Base-by-base conservation (phyloP, 2,888 invertebrate species). In the Oscheius sp. region DNA sequence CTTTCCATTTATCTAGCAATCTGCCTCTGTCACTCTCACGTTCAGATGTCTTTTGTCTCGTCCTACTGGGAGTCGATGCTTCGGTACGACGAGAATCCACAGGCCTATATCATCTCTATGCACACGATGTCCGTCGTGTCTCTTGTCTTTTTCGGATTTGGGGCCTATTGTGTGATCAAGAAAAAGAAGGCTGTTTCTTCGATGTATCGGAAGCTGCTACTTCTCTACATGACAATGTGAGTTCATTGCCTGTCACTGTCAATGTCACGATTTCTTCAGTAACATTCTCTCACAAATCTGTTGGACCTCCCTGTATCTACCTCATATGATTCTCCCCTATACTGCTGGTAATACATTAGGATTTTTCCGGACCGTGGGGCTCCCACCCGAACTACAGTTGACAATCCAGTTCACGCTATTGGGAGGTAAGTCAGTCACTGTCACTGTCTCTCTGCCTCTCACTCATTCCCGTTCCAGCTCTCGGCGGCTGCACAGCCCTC, bases 261-360 rank as follows among this genome's bases (percentile, higher is more conserved):
- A 21, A 57, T 9, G 7, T 57, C 21, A 13, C 57, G 5, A 60
- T 4, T 53, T 13, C 53, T 55, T 55, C 29, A 63, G 63, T 1
- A 63, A 63, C 48, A 63, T 63, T 21, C 11, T n/a, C 4, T 63
- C 63, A 7, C 63, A 63, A 63, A n/a, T 63, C 9, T 47, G 47
- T 4, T 63, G 63, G 63, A 47, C 47, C 48, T 63, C 63, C 4
- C 42, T 63, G 21, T 63, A 63, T 47, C 48, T 63, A 42, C 63
- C 63, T 32, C 63, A 63, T 21, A 9, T 63, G 42, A 42, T 63
- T n/a, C 48, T 63, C 1, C 63, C 63, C 4, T 42, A 42, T 21
- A 42, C 63, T 42, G 63, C 63, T 5, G 63, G 63, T 2, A 47
- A 63, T 32, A 63, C 63, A 9, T 21, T 63, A n/a, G 63, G 63